Evolutionary conservation across 2,888 invertebrate species (phyloP).

Genomic region (Cryptus viduatorius): DNA sequence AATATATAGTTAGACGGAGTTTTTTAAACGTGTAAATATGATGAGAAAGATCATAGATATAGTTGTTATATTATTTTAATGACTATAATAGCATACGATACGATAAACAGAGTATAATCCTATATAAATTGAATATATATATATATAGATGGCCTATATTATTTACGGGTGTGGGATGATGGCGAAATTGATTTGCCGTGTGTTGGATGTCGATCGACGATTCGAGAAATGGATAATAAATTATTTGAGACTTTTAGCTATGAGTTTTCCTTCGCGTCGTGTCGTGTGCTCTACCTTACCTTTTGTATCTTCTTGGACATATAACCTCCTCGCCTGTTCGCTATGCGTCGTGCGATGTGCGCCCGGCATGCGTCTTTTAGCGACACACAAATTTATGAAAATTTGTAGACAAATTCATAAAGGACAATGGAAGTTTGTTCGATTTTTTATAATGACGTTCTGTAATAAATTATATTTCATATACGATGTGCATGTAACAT

Average conservation of each 20-base stretch:
- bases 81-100: constrained; percentile 41
- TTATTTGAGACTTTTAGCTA: constrained; percentile 48
- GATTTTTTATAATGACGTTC: too few relatives aligned
- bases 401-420: too few relatives aligned
- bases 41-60: constrained; percentile 53
- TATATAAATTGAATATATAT: constrained; percentile 52
- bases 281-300: too few relatives aligned
- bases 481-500: too few relatives aligned
- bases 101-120: constrained; percentile 43
- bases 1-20: constrained; percentile 38
- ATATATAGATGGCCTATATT: constrained; percentile 52
- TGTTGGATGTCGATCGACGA: background rate
- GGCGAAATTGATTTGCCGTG: constrained; percentile 12
- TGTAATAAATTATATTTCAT: too few relatives aligned
- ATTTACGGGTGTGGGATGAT: constrained; percentile 19
- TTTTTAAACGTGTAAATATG: constrained; percentile 65
- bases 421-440: too few relatives aligned
- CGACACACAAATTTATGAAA: too few relatives aligned
- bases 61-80: constrained; percentile 62
- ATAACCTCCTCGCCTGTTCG: too few relatives aligned
- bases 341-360: too few relatives aligned
- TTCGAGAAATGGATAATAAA: constrained; percentile 38
- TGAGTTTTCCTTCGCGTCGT: too few relatives aligned
- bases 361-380: too few relatives aligned
- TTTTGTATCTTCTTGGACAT: too few relatives aligned